These are phyloP conservation scores for Isaurus tuberculatus DNA, from an alignment of 92 coral and sea anemone species.

Conservation along the genomic window DNA sequence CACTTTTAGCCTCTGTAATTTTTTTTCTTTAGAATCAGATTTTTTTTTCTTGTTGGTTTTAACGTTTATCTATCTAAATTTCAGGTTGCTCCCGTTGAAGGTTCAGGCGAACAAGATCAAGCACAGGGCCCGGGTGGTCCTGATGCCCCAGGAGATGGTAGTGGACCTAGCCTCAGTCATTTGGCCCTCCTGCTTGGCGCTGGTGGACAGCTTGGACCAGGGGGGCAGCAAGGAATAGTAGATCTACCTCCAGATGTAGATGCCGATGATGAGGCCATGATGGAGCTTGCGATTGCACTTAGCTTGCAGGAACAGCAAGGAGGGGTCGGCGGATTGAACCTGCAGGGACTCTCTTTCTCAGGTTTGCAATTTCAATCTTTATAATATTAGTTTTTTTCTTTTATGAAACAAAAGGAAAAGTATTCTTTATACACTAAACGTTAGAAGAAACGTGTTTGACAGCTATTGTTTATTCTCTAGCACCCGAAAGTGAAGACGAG, in stretches of 20 bases:
- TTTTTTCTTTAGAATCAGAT: neutral
- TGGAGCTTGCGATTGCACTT: constrained; percentile 98
- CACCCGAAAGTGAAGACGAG: constrained; percentile 96
- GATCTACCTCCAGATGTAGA: constrained; percentile 90
- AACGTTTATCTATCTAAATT: constrained; percentile 2
- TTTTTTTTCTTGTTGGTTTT: neutral
- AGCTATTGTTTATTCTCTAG: constrained; percentile 35
- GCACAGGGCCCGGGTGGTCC: constrained; percentile 57
- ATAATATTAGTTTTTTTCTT: neutral
- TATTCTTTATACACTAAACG: neutral
- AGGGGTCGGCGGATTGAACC: constrained; percentile 43
- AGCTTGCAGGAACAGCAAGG: constrained; percentile 96
- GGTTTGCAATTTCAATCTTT: neutral
- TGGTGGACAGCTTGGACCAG: constrained; percentile 74
- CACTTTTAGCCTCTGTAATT: neutral
- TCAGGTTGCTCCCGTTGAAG: constrained; percentile 40
- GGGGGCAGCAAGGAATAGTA: constrained; percentile 69
- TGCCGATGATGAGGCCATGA: constrained; percentile 99
- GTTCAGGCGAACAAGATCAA: constrained; percentile 60
- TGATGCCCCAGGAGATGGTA: constrained; percentile 18
- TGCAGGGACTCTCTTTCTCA: constrained; percentile 30
- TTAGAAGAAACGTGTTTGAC: neutral
- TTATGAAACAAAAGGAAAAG: neutral
- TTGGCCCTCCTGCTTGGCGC: constrained; percentile 91
- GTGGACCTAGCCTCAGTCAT: constrained; percentile 64